Base-by-base conservation (phyloP, 2,797 vertebrate genomes). In the Brachyalestes nurse region DNA sequence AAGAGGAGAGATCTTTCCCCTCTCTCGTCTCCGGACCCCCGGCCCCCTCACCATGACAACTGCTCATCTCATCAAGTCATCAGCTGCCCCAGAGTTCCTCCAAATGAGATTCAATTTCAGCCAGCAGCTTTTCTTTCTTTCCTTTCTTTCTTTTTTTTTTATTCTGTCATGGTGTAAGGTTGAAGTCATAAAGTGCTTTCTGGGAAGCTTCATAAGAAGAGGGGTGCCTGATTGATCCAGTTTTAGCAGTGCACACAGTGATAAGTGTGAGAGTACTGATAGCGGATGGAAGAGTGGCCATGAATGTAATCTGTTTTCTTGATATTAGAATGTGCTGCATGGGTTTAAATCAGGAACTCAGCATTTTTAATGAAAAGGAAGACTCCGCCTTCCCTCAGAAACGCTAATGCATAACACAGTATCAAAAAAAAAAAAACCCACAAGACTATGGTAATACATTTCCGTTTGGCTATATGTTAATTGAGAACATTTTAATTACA, bases 1-100 rank as follows among this genome's bases (percentile, higher is more conserved):
- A 96, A 95, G 93, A 92, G 92, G 90, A 94, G 88, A 93, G 91
- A 93, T 93, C 94, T 95, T 86, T 87, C 87, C 80, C 77, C 75
- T 74, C 80, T 85, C 77, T 72, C 72, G 65, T 75, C 72, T 40
- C 83, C 19, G 34, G 82, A 53, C 75, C 67, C 79, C 16, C 49
- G 62, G 71, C 73, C 78, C 84, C 73, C 81, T 89, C 82, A 62
- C 89, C 86, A 89, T 91, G 91, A 92, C 91, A 91, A 88, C 86
- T 84, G 87, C 88, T 90, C 86, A n/a, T 75, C 90, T 90, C 88
- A 83, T 91, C 88, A 90, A 84, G 64, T 86, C 84, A 89, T 89
- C 86, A 89, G 90, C 87, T 89, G 25, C 83, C 84, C 86, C 75
- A 87, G 79, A 82, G 71, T 80, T 88, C 75, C 65, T 79, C 78